These are phyloP conservation scores for Pseudomyrmex dendroicus DNA, from an alignment of 1,140 invertebrate genomes.

Conservation along the genomic window DNA sequence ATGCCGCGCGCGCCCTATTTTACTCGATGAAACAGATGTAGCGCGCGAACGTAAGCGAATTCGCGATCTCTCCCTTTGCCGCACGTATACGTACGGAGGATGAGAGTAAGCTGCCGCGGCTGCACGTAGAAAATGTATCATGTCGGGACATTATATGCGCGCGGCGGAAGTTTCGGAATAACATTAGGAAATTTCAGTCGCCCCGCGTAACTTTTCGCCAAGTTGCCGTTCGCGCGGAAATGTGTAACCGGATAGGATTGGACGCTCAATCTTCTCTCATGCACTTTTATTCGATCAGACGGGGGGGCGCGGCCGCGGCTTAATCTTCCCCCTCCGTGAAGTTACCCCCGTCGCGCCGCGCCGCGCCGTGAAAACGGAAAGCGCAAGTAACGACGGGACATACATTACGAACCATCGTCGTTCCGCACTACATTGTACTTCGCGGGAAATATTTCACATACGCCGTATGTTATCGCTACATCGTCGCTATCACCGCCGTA, in stretches of 20 bases:
- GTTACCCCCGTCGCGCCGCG: background rate
- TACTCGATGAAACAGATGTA: constrained; percentile 40
- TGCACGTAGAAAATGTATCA: constrained; percentile 32
- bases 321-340: constrained; percentile 44
- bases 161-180: constrained; percentile 26
- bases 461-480: constrained; percentile 56
- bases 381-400: constrained; percentile 57
- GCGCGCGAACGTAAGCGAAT: constrained; percentile 49
- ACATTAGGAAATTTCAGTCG: constrained; percentile 48
- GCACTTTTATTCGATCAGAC: constrained; percentile 49
- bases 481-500: constrained; percentile 52
- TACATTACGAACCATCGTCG: constrained; percentile 64
- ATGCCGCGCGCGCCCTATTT: constrained; percentile 25
- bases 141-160: constrained; percentile 13
- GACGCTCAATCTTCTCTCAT: constrained; percentile 36
- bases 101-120: background rate
- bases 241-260: constrained; percentile 37
- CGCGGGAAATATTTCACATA: constrained; percentile 51
- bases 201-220: constrained; percentile 7
- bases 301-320: constrained; percentile 32
- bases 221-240: constrained; percentile 24
- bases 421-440: constrained; percentile 50
- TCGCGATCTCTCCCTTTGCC: constrained; percentile 4
- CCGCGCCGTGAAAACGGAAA: constrained; percentile 27
- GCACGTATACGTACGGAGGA: background rate